Conservation (phyloP, 2,797 vertebrate species). For the Remorina albescens region DNA sequence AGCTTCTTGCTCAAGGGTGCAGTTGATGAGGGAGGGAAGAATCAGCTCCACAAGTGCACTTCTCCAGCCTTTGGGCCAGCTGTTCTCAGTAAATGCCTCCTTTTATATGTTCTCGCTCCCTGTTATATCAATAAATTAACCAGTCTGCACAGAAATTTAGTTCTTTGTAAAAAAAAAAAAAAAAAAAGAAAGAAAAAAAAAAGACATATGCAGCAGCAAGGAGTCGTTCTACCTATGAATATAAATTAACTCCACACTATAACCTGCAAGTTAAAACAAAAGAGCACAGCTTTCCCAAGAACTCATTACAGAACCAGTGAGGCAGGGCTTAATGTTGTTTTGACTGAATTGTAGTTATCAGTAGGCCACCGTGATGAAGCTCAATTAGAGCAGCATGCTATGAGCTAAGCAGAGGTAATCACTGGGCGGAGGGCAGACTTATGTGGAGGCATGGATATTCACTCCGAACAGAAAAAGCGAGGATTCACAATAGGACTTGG, state of each 20-base stretch:
- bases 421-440: slow-evolving; percentile 64
- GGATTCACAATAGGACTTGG: slow-evolving; percentile 73
- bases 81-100: slow-evolving; percentile 40
- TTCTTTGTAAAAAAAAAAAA: not conserved
- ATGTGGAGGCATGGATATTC: slow-evolving; percentile 62
- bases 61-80: slow-evolving; percentile 42
- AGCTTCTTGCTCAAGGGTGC: slow-evolving; percentile 51
- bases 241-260: slow-evolving; percentile 46
- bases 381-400: slow-evolving; percentile 76
- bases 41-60: slow-evolving; percentile 27
- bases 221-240: slow-evolving; percentile 45
- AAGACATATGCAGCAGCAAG: slow-evolving; percentile 25
- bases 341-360: slow-evolving; percentile 74
- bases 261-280: slow-evolving; percentile 43
- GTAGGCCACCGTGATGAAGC: slow-evolving; percentile 70
- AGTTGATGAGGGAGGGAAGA: slow-evolving; percentile 40
- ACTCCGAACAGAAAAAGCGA: slow-evolving; percentile 51
- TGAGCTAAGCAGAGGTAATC: slow-evolving; percentile 76
- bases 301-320: slow-evolving; percentile 61
- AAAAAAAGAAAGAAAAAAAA: not conserved
- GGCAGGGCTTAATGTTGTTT: slow-evolving; percentile 69
- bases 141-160: slow-evolving; percentile 28
- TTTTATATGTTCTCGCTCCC: slow-evolving; percentile 31
- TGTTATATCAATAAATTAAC: slow-evolving; percentile 40
- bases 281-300: slow-evolving; percentile 38